A percentile compares a stretch with the other conserved stretches of the same genome.
Evolutionary conservation across 2,113 vertebrate genomes (phyloP).

Genomic region (Gasterosteus aculeatus): DNA sequence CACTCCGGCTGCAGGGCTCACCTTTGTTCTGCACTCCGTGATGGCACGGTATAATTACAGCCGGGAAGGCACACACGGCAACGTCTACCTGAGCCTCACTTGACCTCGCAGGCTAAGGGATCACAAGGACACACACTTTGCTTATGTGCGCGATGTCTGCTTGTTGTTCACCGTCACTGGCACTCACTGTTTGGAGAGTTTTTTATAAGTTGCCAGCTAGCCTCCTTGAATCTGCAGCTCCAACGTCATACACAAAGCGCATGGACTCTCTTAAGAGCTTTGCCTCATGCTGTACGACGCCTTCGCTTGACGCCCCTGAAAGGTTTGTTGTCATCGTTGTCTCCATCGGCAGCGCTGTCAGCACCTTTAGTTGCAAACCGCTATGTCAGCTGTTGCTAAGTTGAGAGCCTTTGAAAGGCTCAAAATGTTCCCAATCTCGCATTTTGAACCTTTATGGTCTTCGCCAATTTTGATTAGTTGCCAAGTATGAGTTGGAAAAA

Average conservation of each 20-base stretch:
- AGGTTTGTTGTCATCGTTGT: not conserved
- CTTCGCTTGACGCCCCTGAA: not conserved
- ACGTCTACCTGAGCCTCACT: constrained; percentile 57
- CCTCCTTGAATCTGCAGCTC: not conserved
- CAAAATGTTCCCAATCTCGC: not conserved
- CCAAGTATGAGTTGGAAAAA: too few relatives aligned
- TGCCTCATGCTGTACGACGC: not conserved
- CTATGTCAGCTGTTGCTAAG: not conserved
- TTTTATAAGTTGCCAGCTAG: not conserved
- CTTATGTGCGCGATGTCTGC: constrained; percentile 15
- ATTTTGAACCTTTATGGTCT: not conserved
- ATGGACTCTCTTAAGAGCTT: not conserved
- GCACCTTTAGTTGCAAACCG: too few relatives aligned
- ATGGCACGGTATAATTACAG: constrained; percentile 80
- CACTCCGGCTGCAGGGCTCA: constrained; percentile 69
- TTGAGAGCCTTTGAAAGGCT: not conserved
- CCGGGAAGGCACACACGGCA: constrained; percentile 47
- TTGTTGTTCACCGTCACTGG: not conserved
- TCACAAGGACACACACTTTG: not conserved
- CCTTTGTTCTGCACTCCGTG: constrained; percentile 76
- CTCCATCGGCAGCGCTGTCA: too few relatives aligned
- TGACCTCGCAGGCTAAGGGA: constrained; percentile 44
- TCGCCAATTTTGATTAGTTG: too few relatives aligned
- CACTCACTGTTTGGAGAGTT: not conserved
- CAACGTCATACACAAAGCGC: not conserved